Evolutionary conservation across 2,113 vertebrate species (phyloP), one percentile per base, ranked within the genome.

Genomic region (Malurus cyaneus): DNA sequence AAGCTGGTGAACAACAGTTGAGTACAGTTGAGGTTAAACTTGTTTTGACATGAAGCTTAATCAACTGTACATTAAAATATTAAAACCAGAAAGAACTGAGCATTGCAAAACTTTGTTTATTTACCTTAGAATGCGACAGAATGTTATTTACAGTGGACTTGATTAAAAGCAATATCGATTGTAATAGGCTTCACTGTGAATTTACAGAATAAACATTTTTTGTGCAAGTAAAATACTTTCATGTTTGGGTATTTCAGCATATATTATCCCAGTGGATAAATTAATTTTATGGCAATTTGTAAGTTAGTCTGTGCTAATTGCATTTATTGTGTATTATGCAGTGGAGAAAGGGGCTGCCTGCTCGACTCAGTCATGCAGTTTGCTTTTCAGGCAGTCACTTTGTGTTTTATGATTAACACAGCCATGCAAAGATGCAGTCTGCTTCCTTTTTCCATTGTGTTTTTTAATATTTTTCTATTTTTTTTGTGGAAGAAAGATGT

Each of bases 401-500:
- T 95, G 76, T 94, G 29, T 80, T 89, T 88, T 93, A 67, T 93
- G 77, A 88, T 74, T 66, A 91, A 92, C 82, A 54, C 32, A 66
- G 25, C 54, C 92, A 39, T 81, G 20, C 50, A 86, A 72, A 91
- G 84, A 72, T 14, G 16, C 52, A 50, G 21, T 42, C 61, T 94
- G 59, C 19, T 77, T 88, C 82, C 92, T 77, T 88, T 66, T 71
- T 53, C 11, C 32, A 84, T 90, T 91, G 44, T 91, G 11, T 70
- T 94, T 62, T 46, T 84, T 29, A 88, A 46, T 18, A 3, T 70
- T 84, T 94, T 88, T 70, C 0, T 44, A 41, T 47, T 23, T 39
- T 70, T 81, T 56, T 67, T 82, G 67, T 72, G 12, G 12, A 87
- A 56, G n/a, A 29, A 93, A 85, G 71, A 5, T 57, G 5, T 85